Conservation (phyloP, 2,888 invertebrate species). For the Alloplasta piceator region DNA sequence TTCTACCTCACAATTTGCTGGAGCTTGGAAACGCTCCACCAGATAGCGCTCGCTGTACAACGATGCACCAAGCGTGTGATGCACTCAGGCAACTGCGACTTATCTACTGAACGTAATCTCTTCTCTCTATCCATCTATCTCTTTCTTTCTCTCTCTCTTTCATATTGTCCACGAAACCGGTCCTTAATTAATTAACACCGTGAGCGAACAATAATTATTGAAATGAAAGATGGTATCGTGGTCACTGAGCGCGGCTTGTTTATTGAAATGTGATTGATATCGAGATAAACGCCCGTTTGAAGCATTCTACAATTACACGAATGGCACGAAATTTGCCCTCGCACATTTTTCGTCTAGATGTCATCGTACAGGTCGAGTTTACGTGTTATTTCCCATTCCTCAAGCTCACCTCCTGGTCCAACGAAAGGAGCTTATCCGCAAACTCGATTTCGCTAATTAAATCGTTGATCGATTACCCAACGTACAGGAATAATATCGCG, state of each 20-base stretch:
- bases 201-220: slow-evolving; percentile 81
- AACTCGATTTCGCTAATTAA: slow-evolving; percentile 76
- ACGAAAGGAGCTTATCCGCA: slow-evolving; percentile 61
- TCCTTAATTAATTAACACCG: slow-evolving; percentile 82
- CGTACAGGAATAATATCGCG: slow-evolving; percentile 38
- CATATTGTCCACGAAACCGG: slow-evolving; percentile 49
- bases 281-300: slow-evolving; percentile 32
- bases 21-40: slow-evolving; percentile 57
- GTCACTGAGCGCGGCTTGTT: slow-evolving; percentile 72
- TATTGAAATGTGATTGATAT: slow-evolving; percentile 74
- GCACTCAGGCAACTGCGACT: slow-evolving; percentile 47
- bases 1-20: slow-evolving; percentile 13
- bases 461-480: slow-evolving; percentile 77
- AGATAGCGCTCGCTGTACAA: slow-evolving; percentile 60
- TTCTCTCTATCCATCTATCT: background rate
- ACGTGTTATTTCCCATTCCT: background rate
- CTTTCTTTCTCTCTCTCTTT: slow-evolving; percentile 15
- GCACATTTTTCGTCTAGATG: background rate
- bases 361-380: background rate
- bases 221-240: slow-evolving; percentile 81
- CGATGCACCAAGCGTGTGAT: slow-evolving; percentile 63
- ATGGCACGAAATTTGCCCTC: background rate
- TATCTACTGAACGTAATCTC: slow-evolving; percentile 60
- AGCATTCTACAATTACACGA: too few species aligned
- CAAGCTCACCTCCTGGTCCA: slow-evolving; percentile 48